phyloP scores from a whole-genome alignment of 2,888 invertebrate species.

The Scaptomyza caliginosa region DNA sequence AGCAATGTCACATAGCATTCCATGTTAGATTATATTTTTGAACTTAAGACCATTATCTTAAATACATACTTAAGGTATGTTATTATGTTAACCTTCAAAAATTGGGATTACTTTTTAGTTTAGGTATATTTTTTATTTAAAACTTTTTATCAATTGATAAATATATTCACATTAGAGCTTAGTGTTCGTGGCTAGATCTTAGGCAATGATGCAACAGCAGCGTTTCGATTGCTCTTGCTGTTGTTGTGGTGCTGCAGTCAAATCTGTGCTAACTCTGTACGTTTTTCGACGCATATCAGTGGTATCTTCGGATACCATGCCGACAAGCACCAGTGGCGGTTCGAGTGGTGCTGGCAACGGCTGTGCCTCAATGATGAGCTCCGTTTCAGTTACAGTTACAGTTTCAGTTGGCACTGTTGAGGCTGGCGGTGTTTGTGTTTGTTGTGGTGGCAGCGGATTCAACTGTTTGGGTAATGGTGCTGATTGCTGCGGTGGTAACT shows the following conservation, averaged over 20 bases:
- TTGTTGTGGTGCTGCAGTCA: slow-evolving; percentile 17
- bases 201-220: slow-evolving; percentile 44
- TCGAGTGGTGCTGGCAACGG: background rate
- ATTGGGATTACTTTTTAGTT: background rate
- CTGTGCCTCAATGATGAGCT: slow-evolving; percentile 22
- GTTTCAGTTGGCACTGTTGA: background rate
- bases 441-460: slow-evolving; percentile 11
- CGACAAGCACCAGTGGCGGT: slow-evolving; percentile 31
- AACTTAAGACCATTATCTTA: too few relatives aligned
- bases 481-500: slow-evolving; percentile 7
- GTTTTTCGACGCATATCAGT: slow-evolving; percentile 29
- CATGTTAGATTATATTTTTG: background rate
- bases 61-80: too few relatives aligned
- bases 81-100: too few relatives aligned
- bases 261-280: slow-evolving; percentile 46
- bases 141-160: background rate
- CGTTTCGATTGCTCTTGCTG: slow-evolving; percentile 17
- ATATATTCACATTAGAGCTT: background rate
- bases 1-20: background rate
- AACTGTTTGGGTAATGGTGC: background rate
- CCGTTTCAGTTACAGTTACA: slow-evolving; percentile 5
- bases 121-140: background rate
- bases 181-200: background rate
- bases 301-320: slow-evolving; percentile 31
- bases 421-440: background rate